Percentiles rank a stretch among this genome's conserved stretches.
phyloP scores from a whole-genome alignment of 2,888 invertebrate species.

The Eristalis arbustorum region DNA sequence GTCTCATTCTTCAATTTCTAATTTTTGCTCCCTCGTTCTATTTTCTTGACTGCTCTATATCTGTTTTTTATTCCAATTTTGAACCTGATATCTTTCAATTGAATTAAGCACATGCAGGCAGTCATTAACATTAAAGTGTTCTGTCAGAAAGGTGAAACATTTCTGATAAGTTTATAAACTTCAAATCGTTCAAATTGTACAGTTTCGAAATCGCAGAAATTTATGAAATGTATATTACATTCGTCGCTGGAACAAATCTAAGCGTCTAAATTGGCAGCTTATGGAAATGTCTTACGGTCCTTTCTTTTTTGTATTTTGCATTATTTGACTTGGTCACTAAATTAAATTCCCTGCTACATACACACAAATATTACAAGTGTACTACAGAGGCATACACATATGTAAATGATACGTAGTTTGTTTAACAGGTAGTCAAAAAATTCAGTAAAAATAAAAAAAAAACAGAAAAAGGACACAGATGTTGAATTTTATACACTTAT shows the following conservation, averaged over 20 bases:
- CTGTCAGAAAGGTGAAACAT: no score
- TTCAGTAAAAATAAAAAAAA: neutral
- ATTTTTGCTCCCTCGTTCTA: conserved; percentile 4
- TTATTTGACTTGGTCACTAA: neutral
- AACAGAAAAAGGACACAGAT: conserved; percentile 6
- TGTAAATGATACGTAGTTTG: conserved; percentile 6
- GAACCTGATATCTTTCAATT: neutral
- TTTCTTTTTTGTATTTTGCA: neutral
- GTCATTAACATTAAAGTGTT: no score
- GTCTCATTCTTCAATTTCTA: conserved; percentile 45
- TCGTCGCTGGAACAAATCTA: no score
- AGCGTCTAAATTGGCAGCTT: no score
- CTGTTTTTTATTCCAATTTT: conserved; percentile 18
- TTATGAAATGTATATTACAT: no score
- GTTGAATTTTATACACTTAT: conserved; percentile 37
- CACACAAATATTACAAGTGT: neutral
- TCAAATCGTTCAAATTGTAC: no score
- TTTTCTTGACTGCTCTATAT: neutral
- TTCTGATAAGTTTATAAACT: no score
- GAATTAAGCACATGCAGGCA: no score
- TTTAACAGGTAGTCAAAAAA: conserved; percentile 11
- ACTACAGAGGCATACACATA: neutral
- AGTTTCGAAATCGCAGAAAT: no score
- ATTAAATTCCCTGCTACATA: no score
- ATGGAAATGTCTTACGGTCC: no score